Percentiles rank a stretch among this genome's conserved stretches.
These are phyloP conservation scores for Leptinotarsa undecemlineata DNA, from an alignment of 1,140 invertebrate genomes.

Conservation along the genomic window DNA sequence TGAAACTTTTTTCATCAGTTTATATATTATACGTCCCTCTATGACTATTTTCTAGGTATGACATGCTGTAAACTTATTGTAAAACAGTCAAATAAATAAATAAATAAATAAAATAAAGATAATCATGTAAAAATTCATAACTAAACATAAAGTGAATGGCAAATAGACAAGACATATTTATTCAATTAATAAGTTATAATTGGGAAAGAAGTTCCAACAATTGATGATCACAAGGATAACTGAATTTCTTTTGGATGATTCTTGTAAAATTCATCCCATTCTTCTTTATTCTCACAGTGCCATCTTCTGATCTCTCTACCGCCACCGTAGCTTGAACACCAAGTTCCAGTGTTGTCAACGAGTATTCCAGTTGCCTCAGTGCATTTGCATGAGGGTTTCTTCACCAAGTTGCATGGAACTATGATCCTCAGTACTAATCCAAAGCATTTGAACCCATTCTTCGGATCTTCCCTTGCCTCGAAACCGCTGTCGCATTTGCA, in stretches of 20 bases:
- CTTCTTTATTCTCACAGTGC: conserved; percentile 39
- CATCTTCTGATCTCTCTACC: conserved; percentile 38
- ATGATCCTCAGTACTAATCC: conserved; percentile 30
- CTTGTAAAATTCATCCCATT: conserved; percentile 39
- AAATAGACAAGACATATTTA: no score
- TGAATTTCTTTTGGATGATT: conserved; percentile 29
- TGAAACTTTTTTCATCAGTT: no score
- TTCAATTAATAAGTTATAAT: no score
- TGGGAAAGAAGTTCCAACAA: no score
- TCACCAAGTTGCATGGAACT: conserved; percentile 37
- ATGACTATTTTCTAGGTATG: no score
- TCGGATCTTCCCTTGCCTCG: background rate
- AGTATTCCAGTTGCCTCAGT: conserved; percentile 37
- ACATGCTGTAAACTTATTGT: no score
- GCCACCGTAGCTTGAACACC: conserved; percentile 35
- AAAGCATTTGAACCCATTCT: conserved; percentile 28
- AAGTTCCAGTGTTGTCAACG: conserved; percentile 37
- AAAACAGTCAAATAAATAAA: no score
- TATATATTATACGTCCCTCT: no score
- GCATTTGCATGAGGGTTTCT: conserved; percentile 39
- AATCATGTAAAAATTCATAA: no score
- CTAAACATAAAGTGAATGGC: no score
- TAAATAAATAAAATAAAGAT: no score
- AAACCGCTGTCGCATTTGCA: conserved; percentile 10
- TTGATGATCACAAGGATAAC: no score